These are phyloP conservation scores for Campaea margaritaria DNA, from an alignment of 2,888 invertebrate genomes.

Conservation along the genomic window DNA sequence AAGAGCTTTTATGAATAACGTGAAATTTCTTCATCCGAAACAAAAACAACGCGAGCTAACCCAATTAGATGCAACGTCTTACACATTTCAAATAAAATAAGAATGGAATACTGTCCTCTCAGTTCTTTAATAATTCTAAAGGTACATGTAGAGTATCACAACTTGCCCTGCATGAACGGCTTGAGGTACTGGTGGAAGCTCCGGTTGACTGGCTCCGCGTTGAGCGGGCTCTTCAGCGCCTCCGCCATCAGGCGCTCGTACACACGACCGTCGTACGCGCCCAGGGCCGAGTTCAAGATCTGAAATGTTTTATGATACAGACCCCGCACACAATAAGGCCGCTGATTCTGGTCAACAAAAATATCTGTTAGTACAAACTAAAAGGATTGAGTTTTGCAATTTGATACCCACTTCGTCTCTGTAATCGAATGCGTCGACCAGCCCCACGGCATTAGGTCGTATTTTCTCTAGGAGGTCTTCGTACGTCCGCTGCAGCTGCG, in stretches of 20 bases:
- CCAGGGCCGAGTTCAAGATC: conserved; percentile 89
- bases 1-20: no score
- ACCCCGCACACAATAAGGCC: no score
- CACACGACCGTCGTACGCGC: conserved; percentile 93
- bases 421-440: conserved; percentile 96
- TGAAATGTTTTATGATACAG: conserved; percentile 37
- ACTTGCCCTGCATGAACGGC: conserved; percentile 90
- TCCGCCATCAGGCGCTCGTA: conserved; percentile 92
- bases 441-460: conserved; percentile 93
- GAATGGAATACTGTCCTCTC: no score
- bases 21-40: no score
- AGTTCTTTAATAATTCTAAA: background rate
- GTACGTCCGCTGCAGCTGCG: conserved; percentile 87
- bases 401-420: conserved; percentile 86
- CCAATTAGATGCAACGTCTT: no score
- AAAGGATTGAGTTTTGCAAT: background rate
- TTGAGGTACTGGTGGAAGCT: conserved; percentile 90
- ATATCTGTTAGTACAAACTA: no score
- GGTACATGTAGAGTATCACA: conserved; percentile 68
- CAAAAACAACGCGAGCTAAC: no score
- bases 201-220: conserved; percentile 90
- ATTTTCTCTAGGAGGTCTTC: conserved; percentile 88
- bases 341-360: no score
- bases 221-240: conserved; percentile 92
- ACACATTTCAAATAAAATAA: background rate